Evolutionary conservation across 1,140 invertebrate genomes (phyloP), one percentile per base, ranked within the genome.

Genomic region (Berghia stephanieae): DNA sequence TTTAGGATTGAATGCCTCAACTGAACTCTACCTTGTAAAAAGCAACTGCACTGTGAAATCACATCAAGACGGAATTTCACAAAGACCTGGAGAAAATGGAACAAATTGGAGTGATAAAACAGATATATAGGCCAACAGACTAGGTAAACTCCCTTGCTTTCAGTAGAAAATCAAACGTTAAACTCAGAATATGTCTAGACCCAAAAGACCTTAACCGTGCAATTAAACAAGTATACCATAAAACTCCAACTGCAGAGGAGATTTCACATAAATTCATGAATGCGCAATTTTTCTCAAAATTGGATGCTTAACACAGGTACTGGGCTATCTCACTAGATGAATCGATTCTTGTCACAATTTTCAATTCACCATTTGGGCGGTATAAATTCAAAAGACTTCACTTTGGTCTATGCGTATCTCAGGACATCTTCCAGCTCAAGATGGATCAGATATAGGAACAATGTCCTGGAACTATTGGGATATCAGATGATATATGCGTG

Each of bases 401-500:
- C 2, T 86, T 88, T 80, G 84, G 84, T 52, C 76, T 87, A 13
- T 71, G 43, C 40, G 27, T 71, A 24, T 69, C 70, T 18, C 71
- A 72, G 24, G 77, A 79, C 40, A 66, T 83, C 3, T 90, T 90
- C 74, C 83, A 87, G 66, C 70, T 77, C 66, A 67, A 75, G 44
- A 87, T 86, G 80, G 78, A 79, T 27, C 71, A 85, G 76, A 83
- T 87, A 66, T 78, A 89, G 34, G 31, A 78, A 21, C 40, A 77
- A 43, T 43, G 40, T 34, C 13, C 42, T 43, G 85, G 87, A 49
- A 82, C 87, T 24, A 80, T 79, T 38, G 78, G 86, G 8, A 87
- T 86, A 66, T 75, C 86, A n/a, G 88, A 90, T 80, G 88, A 90
- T 75, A 82, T 88, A 34, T 52, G 68, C 90, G 27, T 78, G 63